Evolutionary conservation across 2,797 vertebrate genomes (phyloP).

Genomic region (Todus mexicanus): DNA sequence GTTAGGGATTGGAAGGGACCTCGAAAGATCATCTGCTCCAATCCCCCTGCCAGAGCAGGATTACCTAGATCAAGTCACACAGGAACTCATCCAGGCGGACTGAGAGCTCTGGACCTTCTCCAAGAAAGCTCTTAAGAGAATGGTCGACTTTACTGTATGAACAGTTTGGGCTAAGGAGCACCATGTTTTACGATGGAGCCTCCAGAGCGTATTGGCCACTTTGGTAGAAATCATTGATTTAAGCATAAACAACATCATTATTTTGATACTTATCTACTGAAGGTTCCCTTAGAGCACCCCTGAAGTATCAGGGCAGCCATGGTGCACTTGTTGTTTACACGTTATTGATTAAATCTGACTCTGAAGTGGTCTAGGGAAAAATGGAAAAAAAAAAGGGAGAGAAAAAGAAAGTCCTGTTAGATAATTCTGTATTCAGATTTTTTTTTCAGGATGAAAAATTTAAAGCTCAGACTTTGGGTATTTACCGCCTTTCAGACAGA

Average conservation of each 20-base stretch:
- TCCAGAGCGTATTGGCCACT: neutral
- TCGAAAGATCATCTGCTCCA: too few species aligned
- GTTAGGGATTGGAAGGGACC: too few species aligned
- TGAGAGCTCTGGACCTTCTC: slow-evolving; percentile 25
- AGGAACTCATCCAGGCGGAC: too few species aligned
- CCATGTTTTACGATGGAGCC: neutral
- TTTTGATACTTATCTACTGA: neutral
- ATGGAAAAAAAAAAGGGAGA: neutral
- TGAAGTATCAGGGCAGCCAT: neutral
- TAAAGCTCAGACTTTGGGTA: neutral
- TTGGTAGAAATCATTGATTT: neutral
- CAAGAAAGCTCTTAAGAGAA: slow-evolving; percentile 28
- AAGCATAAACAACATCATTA: neutral
- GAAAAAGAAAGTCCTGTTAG: neutral
- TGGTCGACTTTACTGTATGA: neutral
- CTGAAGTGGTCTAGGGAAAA: neutral
- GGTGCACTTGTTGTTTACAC: neutral
- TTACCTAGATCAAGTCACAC: too few species aligned
- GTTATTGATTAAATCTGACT: neutral
- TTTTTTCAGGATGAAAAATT: neutral
- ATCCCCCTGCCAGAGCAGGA: too few species aligned
- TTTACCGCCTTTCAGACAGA: neutral
- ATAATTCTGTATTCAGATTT: neutral
- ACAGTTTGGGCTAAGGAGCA: neutral
- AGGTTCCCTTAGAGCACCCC: neutral